Conservation (phyloP, 2,113 vertebrate species). For the Xiphophorus maculatus region DNA sequence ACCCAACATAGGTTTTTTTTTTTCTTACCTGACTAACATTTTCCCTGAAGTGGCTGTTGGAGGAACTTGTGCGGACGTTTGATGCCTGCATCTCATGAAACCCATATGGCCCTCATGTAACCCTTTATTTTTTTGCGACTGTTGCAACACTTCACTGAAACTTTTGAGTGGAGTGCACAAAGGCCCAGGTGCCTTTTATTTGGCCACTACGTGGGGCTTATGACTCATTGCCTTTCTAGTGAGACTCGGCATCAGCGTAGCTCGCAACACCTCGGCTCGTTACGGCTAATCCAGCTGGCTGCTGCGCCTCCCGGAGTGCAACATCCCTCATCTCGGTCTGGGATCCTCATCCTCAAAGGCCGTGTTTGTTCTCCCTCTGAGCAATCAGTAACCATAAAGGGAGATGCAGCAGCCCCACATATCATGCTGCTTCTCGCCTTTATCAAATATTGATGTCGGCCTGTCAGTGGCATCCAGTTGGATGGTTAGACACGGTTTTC, state of each 20-base stretch:
- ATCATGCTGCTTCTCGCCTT: constrained; percentile 7
- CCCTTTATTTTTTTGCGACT: not conserved
- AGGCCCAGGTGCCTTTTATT: constrained; percentile 31
- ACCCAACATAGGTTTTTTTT: too few species aligned
- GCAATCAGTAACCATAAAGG: not conserved
- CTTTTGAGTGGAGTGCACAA: constrained; percentile 10
- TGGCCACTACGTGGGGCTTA: not conserved
- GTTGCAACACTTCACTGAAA: not conserved
- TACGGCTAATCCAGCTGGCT: constrained; percentile 28
- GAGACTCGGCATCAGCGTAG: not conserved
- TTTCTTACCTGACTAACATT: too few species aligned
- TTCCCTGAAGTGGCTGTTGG: too few species aligned
- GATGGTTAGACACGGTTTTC: not conserved
- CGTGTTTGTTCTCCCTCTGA: constrained; percentile 14
- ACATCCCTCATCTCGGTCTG: constrained; percentile 22
- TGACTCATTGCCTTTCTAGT: constrained; percentile 27
- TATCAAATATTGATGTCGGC: constrained; percentile 43
- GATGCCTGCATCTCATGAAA: too few species aligned
- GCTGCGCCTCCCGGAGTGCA: not conserved
- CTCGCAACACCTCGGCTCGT: constrained; percentile 9
- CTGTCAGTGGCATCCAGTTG: constrained; percentile 13
- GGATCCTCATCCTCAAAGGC: constrained; percentile 31
- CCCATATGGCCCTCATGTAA: too few species aligned
- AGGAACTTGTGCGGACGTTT: too few species aligned
- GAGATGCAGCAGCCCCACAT: not conserved